Conservation (phyloP, 1,140 invertebrate genomes). For the Diorhabda elongata region DNA sequence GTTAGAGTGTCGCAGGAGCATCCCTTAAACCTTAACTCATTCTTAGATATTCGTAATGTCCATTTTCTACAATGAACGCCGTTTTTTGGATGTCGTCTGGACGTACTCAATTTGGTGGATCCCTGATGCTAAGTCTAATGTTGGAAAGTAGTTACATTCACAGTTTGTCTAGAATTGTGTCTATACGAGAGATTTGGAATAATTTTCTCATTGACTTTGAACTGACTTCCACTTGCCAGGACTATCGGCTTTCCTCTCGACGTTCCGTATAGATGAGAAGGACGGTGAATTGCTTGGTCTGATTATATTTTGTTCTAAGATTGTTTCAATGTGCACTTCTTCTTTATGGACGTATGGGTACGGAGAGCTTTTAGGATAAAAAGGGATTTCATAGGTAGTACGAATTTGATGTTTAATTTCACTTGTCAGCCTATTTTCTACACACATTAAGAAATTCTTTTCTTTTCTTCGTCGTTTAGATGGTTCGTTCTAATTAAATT, state of each 20-base stretch:
- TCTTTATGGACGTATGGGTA: conserved; percentile 29
- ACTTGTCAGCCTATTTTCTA: conserved; percentile 14
- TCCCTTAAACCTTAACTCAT: conserved; percentile 42
- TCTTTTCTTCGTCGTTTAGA: background rate
- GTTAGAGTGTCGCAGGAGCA: conserved; percentile 15
- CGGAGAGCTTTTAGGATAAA: conserved; percentile 40
- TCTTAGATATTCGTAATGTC: conserved; percentile 41
- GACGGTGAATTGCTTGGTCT: background rate
- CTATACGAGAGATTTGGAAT: too few relatives aligned
- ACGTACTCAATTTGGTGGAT: conserved; percentile 49
- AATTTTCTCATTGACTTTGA: too few relatives aligned
- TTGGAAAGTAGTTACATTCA: conserved; percentile 42
- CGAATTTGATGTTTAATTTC: conserved; percentile 35
- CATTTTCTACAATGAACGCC: conserved; percentile 41
- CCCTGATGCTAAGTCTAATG: conserved; percentile 47
- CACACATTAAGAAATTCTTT: background rate
- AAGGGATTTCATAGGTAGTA: conserved; percentile 34
- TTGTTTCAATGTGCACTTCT: background rate
- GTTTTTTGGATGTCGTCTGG: conserved; percentile 44
- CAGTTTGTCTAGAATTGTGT: background rate
- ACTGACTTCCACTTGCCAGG: too few relatives aligned
- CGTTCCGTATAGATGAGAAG: too few relatives aligned
- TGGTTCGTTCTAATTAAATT: background rate
- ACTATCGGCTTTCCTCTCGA: too few relatives aligned
- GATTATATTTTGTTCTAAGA: background rate